Evolutionary conservation across 2,113 vertebrate genomes (phyloP).

Genomic region (Psilopsiagon aurifrons): DNA sequence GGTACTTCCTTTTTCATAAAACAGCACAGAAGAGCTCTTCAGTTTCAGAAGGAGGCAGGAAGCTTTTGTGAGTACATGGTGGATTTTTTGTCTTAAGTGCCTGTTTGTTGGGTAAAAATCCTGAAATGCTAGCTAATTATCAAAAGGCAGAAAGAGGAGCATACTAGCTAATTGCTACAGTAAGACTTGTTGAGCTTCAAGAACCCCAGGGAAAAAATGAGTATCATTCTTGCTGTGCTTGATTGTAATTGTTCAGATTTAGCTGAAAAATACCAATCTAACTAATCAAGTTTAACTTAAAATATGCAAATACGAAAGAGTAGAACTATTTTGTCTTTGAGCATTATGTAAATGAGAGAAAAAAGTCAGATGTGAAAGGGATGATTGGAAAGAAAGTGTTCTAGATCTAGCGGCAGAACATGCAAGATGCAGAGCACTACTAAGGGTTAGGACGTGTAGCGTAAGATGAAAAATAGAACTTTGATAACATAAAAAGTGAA

Average conservation of each 20-base stretch:
- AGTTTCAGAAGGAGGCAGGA: background rate
- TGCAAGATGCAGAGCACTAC: background rate
- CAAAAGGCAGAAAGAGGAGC: background rate
- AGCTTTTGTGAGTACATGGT: background rate
- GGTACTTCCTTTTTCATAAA: background rate
- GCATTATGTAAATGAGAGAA: background rate
- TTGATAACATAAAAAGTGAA: background rate
- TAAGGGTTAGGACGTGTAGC: background rate
- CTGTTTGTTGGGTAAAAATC: background rate
- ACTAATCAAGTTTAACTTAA: background rate
- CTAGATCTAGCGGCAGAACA: background rate
- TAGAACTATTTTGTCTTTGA: background rate
- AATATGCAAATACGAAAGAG: background rate
- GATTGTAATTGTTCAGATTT: background rate
- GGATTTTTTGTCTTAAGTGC: background rate
- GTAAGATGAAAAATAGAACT: background rate
- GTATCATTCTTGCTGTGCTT: background rate
- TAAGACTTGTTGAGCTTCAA: background rate
- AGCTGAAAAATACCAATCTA: background rate
- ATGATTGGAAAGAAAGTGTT: background rate
- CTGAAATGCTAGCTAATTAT: background rate
- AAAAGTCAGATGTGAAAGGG: background rate
- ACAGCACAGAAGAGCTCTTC: background rate
- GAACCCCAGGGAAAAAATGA: background rate
- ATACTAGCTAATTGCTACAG: background rate